phyloP scores from a whole-genome alignment of 2,113 vertebrate species.

The Typhlomys cinereus region DNA sequence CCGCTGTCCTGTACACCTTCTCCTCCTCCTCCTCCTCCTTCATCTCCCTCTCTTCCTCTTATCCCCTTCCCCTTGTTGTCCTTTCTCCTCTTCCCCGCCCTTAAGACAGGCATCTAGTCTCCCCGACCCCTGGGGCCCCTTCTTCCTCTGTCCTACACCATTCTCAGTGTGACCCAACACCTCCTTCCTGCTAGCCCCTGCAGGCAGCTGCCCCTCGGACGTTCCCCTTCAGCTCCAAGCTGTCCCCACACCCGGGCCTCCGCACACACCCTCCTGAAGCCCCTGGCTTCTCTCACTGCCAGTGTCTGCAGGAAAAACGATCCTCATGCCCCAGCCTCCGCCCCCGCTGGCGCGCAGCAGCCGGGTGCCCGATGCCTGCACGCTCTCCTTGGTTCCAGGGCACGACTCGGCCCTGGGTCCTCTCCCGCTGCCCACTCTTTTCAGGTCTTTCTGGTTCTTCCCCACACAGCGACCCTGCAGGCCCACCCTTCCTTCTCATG shows the following conservation, averaged over 20 bases:
- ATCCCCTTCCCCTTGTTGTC: neutral
- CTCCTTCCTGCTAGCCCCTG: neutral
- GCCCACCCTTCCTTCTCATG: accelerated
- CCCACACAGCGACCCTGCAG: neutral
- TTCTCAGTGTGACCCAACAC: neutral
- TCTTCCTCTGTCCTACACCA: neutral
- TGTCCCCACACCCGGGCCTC: neutral
- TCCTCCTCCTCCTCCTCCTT: neutral
- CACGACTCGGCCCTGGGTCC: neutral
- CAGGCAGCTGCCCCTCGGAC: neutral
- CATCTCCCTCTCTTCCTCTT: neutral
- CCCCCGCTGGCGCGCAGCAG: neutral
- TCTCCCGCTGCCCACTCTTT: neutral
- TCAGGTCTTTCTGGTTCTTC: neutral
- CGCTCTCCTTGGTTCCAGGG: neutral
- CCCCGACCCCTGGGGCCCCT: no score
- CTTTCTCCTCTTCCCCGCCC: neutral
- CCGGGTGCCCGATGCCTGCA: neutral
- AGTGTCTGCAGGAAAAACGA: neutral
- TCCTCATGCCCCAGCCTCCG: no score
- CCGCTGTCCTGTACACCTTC: neutral
- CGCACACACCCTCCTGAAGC: no score
- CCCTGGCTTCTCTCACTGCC: neutral
- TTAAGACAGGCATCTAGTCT: neutral
- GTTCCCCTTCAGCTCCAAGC: no score